A percentile compares a stretch with the other conserved stretches of the same genome.
Conservation (phyloP, 2,113 vertebrate genomes). For the Cyanistes caeruleus region DNA sequence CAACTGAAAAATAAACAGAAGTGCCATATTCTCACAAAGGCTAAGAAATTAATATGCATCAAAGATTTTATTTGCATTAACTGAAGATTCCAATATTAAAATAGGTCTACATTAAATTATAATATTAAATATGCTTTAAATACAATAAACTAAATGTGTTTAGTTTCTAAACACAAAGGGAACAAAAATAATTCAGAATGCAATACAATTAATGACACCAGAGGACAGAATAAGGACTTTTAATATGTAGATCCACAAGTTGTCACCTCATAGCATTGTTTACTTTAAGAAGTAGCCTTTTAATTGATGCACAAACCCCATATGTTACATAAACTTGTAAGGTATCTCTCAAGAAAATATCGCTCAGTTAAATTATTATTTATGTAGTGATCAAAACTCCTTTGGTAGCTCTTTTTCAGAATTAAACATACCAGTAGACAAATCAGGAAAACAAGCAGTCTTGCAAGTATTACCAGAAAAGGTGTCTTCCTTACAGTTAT, state of each 20-base stretch:
- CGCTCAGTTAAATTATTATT: constrained; percentile 60
- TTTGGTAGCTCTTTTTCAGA: constrained; percentile 75
- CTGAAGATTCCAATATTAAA: constrained; percentile 64
- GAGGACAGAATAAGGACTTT: constrained; percentile 51
- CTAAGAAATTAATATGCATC: constrained; percentile 30
- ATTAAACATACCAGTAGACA: constrained; percentile 62
- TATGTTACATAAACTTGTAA: constrained; percentile 60
- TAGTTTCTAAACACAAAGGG: constrained; percentile 53
- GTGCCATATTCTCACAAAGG: neutral
- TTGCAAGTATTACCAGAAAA: constrained; percentile 54
- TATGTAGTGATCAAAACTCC: constrained; percentile 67
- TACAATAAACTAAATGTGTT: constrained; percentile 60
- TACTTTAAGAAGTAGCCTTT: constrained; percentile 59
- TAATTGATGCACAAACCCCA: constrained; percentile 66
- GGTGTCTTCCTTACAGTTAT: constrained; percentile 23
- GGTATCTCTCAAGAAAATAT: constrained; percentile 68
- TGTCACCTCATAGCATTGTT: constrained; percentile 39
- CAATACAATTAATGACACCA: constrained; percentile 56
- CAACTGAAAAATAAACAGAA: neutral
- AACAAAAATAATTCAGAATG: constrained; percentile 60
- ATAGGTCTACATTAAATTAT: constrained; percentile 78
- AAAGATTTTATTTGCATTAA: constrained; percentile 63
- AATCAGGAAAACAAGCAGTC: constrained; percentile 62
- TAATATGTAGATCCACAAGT: constrained; percentile 45
- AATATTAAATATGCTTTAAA: constrained; percentile 75